These are phyloP conservation scores for Channa maculata DNA, from an alignment of 2,113 vertebrate genomes.

Conservation along the genomic window DNA sequence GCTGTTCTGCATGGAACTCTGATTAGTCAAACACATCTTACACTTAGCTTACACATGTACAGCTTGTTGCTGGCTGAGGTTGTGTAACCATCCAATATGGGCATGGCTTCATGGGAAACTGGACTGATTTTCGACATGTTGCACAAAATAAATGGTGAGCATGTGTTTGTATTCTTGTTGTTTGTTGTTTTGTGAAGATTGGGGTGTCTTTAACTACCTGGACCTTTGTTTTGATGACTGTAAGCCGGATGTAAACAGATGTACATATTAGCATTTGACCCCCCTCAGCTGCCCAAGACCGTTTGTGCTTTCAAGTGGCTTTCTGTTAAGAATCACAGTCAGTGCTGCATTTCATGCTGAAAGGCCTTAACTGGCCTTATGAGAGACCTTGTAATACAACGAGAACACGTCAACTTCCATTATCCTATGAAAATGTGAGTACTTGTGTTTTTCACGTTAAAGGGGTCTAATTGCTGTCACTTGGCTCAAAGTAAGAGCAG, in stretches of 20 bases:
- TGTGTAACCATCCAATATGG: too few relatives aligned
- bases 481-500: conserved; percentile 44
- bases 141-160: too few relatives aligned
- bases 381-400: conserved; percentile 29
- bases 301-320: conserved; percentile 11
- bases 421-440: conserved; percentile 14
- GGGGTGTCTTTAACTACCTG: not conserved
- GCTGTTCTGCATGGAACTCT: too few relatives aligned
- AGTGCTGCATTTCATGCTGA: conserved; percentile 9
- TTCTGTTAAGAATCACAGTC: conserved; percentile 18
- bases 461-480: conserved; percentile 42
- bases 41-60: too few relatives aligned
- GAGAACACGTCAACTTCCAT: conserved; percentile 10
- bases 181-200: too few relatives aligned
- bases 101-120: too few relatives aligned
- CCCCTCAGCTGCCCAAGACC: conserved; percentile 18
- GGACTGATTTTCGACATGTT: too few relatives aligned
- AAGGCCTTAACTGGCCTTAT: conserved; percentile 14
- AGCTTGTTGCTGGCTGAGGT: too few relatives aligned
- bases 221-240: not conserved
- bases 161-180: too few relatives aligned
- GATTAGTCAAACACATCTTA: too few relatives aligned
- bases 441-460: conserved; percentile 34
- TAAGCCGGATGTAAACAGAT: conserved; percentile 5
- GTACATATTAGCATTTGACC: not conserved